Conservation (phyloP, 2,888 invertebrate species). For the Drosophila ustulata region DNA sequence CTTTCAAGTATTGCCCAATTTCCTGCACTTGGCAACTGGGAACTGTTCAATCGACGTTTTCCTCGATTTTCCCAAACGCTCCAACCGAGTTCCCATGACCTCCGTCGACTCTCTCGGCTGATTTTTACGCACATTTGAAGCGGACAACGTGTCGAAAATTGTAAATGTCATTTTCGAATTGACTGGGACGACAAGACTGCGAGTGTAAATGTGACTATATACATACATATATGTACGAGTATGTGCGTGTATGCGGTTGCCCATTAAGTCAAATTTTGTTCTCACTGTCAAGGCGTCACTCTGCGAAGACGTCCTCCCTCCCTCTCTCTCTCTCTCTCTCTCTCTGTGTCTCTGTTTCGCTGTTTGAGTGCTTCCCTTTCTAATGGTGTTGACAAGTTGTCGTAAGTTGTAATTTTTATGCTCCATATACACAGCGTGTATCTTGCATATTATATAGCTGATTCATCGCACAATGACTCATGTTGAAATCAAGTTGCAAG, state of each 20-base stretch:
- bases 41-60: too few species aligned
- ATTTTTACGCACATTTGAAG: constrained; percentile 48
- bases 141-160: constrained; percentile 54
- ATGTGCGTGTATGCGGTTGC: constrained; percentile 2
- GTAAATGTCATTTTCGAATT: constrained; percentile 52
- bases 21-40: neutral
- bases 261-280: constrained; percentile 34
- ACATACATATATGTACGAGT: neutral
- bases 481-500: constrained; percentile 67
- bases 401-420: constrained; percentile 65
- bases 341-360: neutral
- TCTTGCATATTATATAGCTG: constrained; percentile 63
- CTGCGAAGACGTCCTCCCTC: neutral
- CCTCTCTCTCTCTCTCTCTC: neutral
- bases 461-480: constrained; percentile 66
- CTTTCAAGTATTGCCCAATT: neutral
- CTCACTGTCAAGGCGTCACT: constrained; percentile 22
- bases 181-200: constrained; percentile 22
- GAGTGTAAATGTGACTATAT: neutral
- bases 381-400: constrained; percentile 64
- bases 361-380: constrained; percentile 11
- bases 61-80: neutral
- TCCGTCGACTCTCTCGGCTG: constrained; percentile 32
- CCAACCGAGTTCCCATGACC: constrained; percentile 10
- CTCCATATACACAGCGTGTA: constrained; percentile 46